Evolutionary conservation across 2,797 vertebrate genomes (phyloP), one percentile per base, ranked within the genome.

Genomic region (Lerista edwardsae): DNA sequence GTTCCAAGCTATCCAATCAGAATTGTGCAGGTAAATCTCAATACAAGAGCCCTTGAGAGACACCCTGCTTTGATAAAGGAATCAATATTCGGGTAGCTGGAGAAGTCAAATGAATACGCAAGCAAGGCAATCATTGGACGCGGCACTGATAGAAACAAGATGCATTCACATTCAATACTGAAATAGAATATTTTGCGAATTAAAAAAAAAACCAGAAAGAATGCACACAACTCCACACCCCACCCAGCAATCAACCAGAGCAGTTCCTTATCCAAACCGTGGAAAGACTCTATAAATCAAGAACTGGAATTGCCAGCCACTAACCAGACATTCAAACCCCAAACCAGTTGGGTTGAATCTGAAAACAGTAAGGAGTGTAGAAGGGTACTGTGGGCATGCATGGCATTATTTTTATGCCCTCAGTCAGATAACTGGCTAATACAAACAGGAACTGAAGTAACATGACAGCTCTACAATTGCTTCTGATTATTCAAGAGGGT

Each of bases 101-200:
- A n/a, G 29, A 2, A 86, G 3, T 23, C 69, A 83, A 85, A 86
- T 4, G 3, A 69, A 68, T 23, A 8, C 47, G 4, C 7, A 87
- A 88, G 39, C 1, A 82, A 61, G 73, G 85, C 4, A 1, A 84
- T 11, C 2, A 14, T 9, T 51, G 78, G 21, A 62, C 1, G 7
- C 0, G 64, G 36, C 72, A 65, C 51, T 39, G 88, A 41, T 67
- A n/a, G 57, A 85, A 88, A 12, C 0, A 77, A 84, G 82, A 82
- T 5, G 0, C 1, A 57, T 73, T 67, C 64, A 44, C 51, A 34
- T 29, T 79, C 15, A 12, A 78, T 21, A 34, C 0, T 0, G 17
- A 83, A 6, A 4, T 0, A 76, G 44, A 2, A 6, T 1, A 31
- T 74, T 83, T 84, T 79, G 0, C 14, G 72, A 51, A 4, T 55